Evolutionary conservation across 2,888 invertebrate species (phyloP).

Genomic region (Synergus gifuensis): DNA sequence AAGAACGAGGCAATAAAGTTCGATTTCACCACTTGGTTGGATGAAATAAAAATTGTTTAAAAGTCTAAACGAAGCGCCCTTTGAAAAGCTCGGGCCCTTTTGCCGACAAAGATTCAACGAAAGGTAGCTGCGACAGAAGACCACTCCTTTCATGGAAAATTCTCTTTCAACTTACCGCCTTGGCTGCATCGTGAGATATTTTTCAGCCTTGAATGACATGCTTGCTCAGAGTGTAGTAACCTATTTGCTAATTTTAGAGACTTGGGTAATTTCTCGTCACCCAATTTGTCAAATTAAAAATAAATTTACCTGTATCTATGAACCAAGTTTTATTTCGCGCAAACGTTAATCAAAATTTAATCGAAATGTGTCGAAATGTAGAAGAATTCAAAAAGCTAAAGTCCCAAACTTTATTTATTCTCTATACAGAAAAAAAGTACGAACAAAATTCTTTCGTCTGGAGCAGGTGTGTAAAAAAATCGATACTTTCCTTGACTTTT

Average conservation of each 20-base stretch:
- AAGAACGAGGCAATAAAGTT: slow-evolving; percentile 17
- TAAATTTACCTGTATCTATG: not conserved
- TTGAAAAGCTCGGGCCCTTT: slow-evolving; percentile 46
- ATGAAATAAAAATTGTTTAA: slow-evolving; percentile 47
- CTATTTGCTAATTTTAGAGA: slow-evolving; percentile 16
- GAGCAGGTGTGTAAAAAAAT: not conserved
- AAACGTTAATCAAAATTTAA: too few species aligned
- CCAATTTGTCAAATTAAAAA: not conserved
- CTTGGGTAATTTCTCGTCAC: not conserved
- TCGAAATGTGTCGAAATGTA: too few species aligned
- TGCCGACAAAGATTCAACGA: slow-evolving; percentile 70
- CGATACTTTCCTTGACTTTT: not conserved
- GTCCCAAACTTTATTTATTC: too few species aligned
- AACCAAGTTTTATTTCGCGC: not conserved
- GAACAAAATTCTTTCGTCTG: too few species aligned
- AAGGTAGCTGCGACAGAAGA: slow-evolving; percentile 67
- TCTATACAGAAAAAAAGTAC: too few species aligned
- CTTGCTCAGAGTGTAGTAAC: not conserved
- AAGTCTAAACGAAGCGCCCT: slow-evolving; percentile 19
- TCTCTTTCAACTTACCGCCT: slow-evolving; percentile 75
- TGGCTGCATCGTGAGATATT: slow-evolving; percentile 50
- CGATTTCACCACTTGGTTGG: slow-evolving; percentile 28
- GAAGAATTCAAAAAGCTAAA: too few species aligned
- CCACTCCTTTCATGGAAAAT: slow-evolving; percentile 75
- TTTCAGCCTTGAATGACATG: slow-evolving; percentile 13